Base-by-base conservation (phyloP, 2,888 invertebrate species). In the Xanthostigma xanthostigma region DNA sequence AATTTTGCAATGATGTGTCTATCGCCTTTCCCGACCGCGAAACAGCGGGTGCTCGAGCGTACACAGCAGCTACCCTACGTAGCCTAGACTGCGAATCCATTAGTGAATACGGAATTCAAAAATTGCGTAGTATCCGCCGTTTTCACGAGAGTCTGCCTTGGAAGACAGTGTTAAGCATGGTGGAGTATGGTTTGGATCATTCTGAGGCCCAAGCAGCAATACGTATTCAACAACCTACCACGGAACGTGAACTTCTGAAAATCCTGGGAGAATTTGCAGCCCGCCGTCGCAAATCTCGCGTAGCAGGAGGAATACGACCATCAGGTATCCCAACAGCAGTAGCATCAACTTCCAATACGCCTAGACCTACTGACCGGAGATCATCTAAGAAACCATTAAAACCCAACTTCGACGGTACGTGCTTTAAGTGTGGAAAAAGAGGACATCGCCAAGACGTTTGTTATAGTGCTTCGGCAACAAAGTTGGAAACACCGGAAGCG, bases 31-130 rank as follows among this genome's bases (percentile, higher is more conserved):
- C 54, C 5, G 53, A 53, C 39, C 50, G 49, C 13, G 54, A 56
- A 43, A 56, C 55, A 4, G 54, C 55, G 8, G 55, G 55, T n/a
- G 51, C 53, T 1, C 49, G 55, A 9, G 54, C 56, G 11, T 53
- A 46, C 45, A 45, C 14, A 11, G 56, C 56, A n/a, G 51, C 53
- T 10, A 51, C 53, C 9, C 38, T 53, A 38, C 44, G 48, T 11
- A 53, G 52, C 39, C 44, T 36, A 9, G 45, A 52, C n/a, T 53
- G 52, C 50, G 51, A 50, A n/a, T 50, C 50, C 3, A 33, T 53
- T 9, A 40, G 46, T 43, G 54, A 53, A 17, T 54, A 54, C 45
- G 52, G 51, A 4, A 53, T 39, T 27, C 37, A 50, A 49, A 52
- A 51, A 35, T 34, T 49, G n/a, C 46, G 50, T 4, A 12, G 37